A percentile compares a stretch with the other conserved stretches of the same genome.
phyloP scores from a whole-genome alignment of 1,140 invertebrate species.

The Zaprionus nigranus region DNA sequence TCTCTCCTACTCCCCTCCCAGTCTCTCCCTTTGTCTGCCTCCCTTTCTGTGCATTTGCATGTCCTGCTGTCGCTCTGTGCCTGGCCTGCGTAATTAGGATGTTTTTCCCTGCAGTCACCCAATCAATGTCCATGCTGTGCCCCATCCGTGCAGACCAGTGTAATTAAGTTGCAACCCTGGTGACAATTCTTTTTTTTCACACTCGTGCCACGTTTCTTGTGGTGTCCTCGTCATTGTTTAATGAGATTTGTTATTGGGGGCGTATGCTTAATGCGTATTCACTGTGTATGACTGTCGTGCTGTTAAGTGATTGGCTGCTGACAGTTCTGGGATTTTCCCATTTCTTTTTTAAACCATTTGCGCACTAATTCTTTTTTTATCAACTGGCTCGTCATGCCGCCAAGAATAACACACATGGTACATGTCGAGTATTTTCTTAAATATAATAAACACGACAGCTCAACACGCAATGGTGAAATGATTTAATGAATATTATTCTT shows the following conservation, averaged over 20 bases:
- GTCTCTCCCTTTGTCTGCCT: background rate
- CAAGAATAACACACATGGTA: too few species aligned
- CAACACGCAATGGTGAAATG: too few species aligned
- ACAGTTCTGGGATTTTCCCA: constrained; percentile 1
- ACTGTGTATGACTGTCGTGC: background rate
- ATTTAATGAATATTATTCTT: too few species aligned
- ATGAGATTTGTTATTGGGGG: constrained; percentile 61
- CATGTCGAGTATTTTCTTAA: too few species aligned
- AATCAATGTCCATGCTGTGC: constrained; percentile 14
- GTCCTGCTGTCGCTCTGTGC: background rate
- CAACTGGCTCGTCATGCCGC: background rate
- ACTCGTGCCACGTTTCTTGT: background rate
- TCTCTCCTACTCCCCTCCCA: background rate
- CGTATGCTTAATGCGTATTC: constrained; percentile 62
- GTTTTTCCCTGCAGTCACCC: constrained; percentile 9
- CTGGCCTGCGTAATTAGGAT: constrained; percentile 14
- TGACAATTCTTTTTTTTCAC: background rate
- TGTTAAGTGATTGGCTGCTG: background rate
- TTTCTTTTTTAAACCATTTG: background rate
- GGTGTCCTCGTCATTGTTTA: constrained; percentile 27
- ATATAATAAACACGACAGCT: too few species aligned
- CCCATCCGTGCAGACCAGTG: constrained; percentile 10
- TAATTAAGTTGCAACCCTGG: constrained; percentile 28
- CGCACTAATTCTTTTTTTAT: too few species aligned
- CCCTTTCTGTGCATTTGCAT: constrained; percentile 4